phyloP scores from a whole-genome alignment of 2,888 invertebrate genomes.

The Diplolepis rosae region DNA sequence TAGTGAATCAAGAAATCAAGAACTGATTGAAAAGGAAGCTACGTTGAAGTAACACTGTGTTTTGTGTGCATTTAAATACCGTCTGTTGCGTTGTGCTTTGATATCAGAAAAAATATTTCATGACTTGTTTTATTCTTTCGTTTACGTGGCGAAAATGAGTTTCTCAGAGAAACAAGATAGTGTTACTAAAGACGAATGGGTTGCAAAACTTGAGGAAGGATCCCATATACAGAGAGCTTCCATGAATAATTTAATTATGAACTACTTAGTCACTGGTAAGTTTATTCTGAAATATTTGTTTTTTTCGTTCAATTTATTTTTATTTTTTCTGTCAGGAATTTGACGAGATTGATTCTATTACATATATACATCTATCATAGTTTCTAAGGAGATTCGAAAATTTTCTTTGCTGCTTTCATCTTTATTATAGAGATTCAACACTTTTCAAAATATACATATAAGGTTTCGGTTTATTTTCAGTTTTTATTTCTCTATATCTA shows the following conservation, averaged over 20 bases:
- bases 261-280: conserved; percentile 96
- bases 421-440: no score
- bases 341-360: neutral
- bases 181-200: conserved; percentile 82
- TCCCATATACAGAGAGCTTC: conserved; percentile 90
- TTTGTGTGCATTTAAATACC: neutral
- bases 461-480: no score
- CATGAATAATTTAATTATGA: conserved; percentile 98
- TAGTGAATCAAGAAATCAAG: neutral
- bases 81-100: neutral
- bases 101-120: neutral
- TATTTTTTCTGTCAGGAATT: no score
- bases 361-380: no score
- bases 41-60: neutral
- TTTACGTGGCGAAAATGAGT: conserved; percentile 71
- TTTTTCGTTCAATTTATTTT: no score
- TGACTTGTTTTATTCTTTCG: neutral
- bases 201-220: conserved; percentile 81
- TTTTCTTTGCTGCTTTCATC: neutral
- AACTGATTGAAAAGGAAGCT: neutral
- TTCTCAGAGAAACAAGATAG: conserved; percentile 75
- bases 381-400: no score
- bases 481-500: no score
- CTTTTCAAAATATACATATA: no score
- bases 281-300: conserved; percentile 19